phyloP scores from a whole-genome alignment of 2,113 vertebrate genomes.

The Erpornis zantholeuca region DNA sequence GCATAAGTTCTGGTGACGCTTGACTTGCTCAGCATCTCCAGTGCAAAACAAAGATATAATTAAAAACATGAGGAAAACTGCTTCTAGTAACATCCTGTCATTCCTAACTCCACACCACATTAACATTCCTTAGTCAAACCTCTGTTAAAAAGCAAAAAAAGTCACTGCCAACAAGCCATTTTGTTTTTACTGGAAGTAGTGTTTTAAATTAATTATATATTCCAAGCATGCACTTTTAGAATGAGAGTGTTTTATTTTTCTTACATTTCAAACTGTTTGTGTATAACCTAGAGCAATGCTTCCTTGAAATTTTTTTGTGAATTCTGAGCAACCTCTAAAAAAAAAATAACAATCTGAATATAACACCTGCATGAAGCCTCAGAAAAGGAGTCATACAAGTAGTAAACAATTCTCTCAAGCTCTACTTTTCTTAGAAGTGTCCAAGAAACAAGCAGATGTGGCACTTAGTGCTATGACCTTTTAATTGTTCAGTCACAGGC shows the following conservation, averaged over 20 bases:
- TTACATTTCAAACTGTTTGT: background rate
- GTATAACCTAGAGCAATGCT: background rate
- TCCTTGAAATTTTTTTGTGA: background rate
- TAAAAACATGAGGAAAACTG: background rate
- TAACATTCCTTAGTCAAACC: background rate
- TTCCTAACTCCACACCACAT: background rate
- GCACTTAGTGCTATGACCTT: background rate
- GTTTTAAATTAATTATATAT: background rate
- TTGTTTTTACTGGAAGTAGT: background rate
- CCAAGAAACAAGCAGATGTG: background rate
- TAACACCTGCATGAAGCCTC: background rate
- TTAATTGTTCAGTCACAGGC: background rate
- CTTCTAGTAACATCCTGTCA: background rate
- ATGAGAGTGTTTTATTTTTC: background rate
- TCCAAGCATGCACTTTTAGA: background rate
- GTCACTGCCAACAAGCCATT: background rate
- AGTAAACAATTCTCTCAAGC: background rate
- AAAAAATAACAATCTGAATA: background rate
- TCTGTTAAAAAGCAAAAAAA: background rate
- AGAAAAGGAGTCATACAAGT: background rate
- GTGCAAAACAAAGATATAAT: constrained; percentile 6
- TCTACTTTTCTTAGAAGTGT: background rate
- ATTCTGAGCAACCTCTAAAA: background rate
- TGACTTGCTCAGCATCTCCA: background rate
- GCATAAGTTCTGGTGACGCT: background rate